Conservation (phyloP, 2,888 invertebrate species). For the Alloplasta piceator region DNA sequence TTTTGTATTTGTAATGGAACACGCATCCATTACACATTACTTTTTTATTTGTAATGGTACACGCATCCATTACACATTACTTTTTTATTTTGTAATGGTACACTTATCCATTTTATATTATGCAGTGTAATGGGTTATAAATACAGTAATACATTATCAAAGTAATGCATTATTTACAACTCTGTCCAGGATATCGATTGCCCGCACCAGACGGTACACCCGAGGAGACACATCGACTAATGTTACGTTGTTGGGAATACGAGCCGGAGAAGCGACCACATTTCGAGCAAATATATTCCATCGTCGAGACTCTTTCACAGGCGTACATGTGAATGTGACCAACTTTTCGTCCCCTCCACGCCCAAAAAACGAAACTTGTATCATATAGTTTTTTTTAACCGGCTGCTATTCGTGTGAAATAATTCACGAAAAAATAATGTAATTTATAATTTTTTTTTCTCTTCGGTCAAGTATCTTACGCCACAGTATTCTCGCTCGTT, state of each 20-base stretch:
- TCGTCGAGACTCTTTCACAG: conserved; percentile 88
- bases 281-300: conserved; percentile 93
- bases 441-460: conserved; percentile 1
- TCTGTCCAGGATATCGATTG: conserved; percentile 94
- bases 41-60: too few relatives aligned
- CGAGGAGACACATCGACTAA: conserved; percentile 94
- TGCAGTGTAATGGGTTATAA: too few relatives aligned
- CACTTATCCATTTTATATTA: too few relatives aligned
- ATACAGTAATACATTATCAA: too few relatives aligned
- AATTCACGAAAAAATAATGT: too few relatives aligned
- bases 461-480: conserved; percentile 32
- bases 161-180: too few relatives aligned
- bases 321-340: conserved; percentile 69
- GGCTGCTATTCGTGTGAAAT: conserved; percentile 24
- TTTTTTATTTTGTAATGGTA: too few relatives aligned
- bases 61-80: conserved; percentile 33
- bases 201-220: conserved; percentile 95
- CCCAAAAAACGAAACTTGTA: conserved; percentile 55
- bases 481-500: conserved; percentile 51
- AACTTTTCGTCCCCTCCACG: conserved; percentile 18
- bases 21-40: too few relatives aligned
- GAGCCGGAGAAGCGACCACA: conserved; percentile 96
- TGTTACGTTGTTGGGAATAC: conserved; percentile 97
- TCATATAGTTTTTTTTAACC: conserved; percentile 48
- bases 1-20: too few relatives aligned